These are phyloP conservation scores for Ctenopoma multispine DNA, from an alignment of 2,797 vertebrate species.

Conservation along the genomic window DNA sequence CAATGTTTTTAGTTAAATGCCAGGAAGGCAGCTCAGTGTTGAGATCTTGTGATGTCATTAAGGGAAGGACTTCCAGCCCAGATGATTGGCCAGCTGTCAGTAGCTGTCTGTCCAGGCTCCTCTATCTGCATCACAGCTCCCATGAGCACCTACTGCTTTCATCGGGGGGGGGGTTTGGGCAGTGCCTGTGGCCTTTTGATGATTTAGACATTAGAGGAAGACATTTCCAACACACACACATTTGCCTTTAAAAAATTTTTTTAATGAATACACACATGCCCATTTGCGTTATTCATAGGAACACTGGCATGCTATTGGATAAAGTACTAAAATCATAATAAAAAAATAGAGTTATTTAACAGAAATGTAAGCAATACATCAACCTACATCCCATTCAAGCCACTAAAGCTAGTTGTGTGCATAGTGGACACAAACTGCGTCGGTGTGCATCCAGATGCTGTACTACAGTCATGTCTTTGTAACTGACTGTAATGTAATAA, in stretches of 20 bases:
- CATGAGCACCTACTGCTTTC: slow-evolving; percentile 55
- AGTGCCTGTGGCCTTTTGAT: slow-evolving; percentile 57
- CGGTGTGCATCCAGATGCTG: slow-evolving; percentile 50
- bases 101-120: slow-evolving; percentile 35
- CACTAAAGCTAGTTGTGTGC: no score
- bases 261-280: not conserved
- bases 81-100: slow-evolving; percentile 67
- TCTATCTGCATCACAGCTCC: slow-evolving; percentile 61
- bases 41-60: slow-evolving; percentile 45
- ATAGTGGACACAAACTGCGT: slow-evolving; percentile 28
- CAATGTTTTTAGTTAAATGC: not conserved
- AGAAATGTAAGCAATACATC: slow-evolving; percentile 7
- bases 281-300: not conserved
- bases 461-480: slow-evolving; percentile 69
- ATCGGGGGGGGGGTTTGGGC: slow-evolving; percentile 25
- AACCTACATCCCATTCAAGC: no score
- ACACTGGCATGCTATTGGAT: not conserved
- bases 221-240: slow-evolving; percentile 10
- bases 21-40: not conserved
- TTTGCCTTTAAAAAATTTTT: not conserved
- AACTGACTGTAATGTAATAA: slow-evolving; percentile 77
- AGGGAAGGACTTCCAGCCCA: slow-evolving; percentile 37
- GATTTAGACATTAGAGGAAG: slow-evolving; percentile 46
- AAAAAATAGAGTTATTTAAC: not conserved
- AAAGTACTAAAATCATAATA: not conserved